Percentiles rank a stretch among this genome's conserved stretches.
These are phyloP conservation scores for Eufriesea mexicana DNA, from an alignment of 1,140 invertebrate species.

Conservation along the genomic window DNA sequence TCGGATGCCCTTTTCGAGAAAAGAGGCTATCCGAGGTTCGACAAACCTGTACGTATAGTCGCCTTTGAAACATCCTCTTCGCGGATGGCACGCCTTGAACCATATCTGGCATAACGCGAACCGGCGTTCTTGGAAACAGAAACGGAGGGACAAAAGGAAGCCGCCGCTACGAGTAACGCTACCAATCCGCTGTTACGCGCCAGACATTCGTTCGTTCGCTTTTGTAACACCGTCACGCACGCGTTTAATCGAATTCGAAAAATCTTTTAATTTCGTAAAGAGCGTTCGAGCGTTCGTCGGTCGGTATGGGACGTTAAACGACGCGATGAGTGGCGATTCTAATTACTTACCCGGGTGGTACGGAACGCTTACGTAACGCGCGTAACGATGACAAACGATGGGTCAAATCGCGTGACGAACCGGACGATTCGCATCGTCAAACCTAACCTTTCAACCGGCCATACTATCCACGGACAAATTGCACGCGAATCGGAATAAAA, in stretches of 20 bases:
- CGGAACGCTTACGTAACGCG: slow-evolving; percentile 41
- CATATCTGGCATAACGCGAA: slow-evolving; percentile 38
- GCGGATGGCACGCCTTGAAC: slow-evolving; percentile 38
- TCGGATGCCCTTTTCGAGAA: no score
- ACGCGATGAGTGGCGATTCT: slow-evolving; percentile 41
- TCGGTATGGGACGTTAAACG: slow-evolving; percentile 60
- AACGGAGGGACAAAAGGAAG: slow-evolving; percentile 31
- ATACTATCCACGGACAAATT: slow-evolving; percentile 20
- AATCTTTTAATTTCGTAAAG: not conserved
- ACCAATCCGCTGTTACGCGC: not conserved
- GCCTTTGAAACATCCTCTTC: slow-evolving; percentile 17
- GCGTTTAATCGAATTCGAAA: slow-evolving; percentile 31
- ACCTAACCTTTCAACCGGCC: slow-evolving; percentile 61
- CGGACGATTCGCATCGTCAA: slow-evolving; percentile 62
- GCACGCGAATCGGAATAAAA: slow-evolving; percentile 10
- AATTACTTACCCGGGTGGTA: slow-evolving; percentile 31
- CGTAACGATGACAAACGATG: slow-evolving; percentile 76
- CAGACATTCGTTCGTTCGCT: slow-evolving; percentile 11
- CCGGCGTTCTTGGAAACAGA: slow-evolving; percentile 37
- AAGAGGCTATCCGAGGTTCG: not conserved
- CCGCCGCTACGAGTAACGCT: slow-evolving; percentile 21
- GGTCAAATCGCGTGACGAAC: slow-evolving; percentile 71
- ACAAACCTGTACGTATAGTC: not conserved
- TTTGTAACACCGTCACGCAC: slow-evolving; percentile 30
- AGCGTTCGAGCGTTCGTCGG: no score